Conservation (phyloP, 1,140 invertebrate genomes). For the Euwallacea fornicatus region DNA sequence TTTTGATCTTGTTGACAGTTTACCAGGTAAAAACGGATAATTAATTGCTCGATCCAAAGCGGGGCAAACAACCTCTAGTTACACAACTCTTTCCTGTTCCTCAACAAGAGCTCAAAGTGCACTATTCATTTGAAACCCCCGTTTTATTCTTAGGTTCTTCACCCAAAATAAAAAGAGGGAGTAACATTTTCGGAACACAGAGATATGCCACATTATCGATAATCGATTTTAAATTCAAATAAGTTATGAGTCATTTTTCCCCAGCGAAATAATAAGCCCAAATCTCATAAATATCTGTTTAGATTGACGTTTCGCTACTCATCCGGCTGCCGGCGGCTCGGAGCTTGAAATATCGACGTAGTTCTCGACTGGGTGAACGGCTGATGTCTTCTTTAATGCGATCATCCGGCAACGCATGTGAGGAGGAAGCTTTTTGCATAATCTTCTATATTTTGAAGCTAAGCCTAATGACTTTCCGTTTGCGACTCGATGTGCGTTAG, state of each 20-base stretch:
- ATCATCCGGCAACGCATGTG: no score
- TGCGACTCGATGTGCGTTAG: no score
- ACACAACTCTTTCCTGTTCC: background rate
- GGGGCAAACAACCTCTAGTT: background rate
- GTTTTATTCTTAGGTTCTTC: background rate
- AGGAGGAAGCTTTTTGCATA: no score
- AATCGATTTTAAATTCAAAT: background rate
- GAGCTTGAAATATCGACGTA: background rate
- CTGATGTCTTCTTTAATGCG: no score
- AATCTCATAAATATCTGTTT: slow-evolving; percentile 8
- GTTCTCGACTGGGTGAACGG: slow-evolving; percentile 1
- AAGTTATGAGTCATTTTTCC: slow-evolving; percentile 2
- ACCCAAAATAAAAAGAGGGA: no score
- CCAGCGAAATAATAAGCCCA: slow-evolving; percentile 3
- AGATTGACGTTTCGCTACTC: slow-evolving; percentile 8
- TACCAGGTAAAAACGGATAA: slow-evolving; percentile 29
- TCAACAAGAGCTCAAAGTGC: background rate
- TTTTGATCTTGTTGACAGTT: slow-evolving; percentile 31
- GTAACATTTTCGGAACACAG: background rate
- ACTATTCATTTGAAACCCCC: background rate
- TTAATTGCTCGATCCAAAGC: slow-evolving; percentile 8
- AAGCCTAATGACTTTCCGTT: no score
- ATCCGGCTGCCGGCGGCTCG: background rate
- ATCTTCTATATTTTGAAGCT: no score
- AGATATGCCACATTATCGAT: background rate